Percentiles rank a stretch among this genome's conserved stretches.
These are phyloP conservation scores for Congeria kusceri DNA, from an alignment of 2,888 invertebrate species.

Conservation along the genomic window DNA sequence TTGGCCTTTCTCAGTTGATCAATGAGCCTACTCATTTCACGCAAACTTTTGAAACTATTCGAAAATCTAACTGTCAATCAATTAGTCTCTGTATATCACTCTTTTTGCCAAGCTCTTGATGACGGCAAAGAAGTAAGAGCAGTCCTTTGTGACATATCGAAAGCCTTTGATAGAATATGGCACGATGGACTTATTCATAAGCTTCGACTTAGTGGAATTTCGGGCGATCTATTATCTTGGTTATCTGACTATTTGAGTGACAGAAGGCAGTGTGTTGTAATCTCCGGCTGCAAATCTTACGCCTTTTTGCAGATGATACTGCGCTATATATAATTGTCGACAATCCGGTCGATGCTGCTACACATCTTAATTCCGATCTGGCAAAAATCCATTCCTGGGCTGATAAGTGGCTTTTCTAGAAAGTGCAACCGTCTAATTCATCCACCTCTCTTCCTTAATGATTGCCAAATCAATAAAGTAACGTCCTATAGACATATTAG, in stretches of 20 bases:
- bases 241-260: neutral
- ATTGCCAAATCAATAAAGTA: constrained; percentile 4
- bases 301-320: constrained; percentile 22
- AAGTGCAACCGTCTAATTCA: constrained; percentile 7
- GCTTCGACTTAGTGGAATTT: neutral
- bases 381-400: constrained; percentile 8
- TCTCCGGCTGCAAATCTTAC: neutral
- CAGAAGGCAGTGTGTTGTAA: neutral
- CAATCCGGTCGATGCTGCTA: constrained; percentile 11
- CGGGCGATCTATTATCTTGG: neutral
- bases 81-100: too few species aligned
- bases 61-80: too few species aligned
- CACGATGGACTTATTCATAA: constrained; percentile 1
- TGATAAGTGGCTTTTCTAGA: constrained; percentile 12
- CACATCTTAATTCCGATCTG: constrained; percentile 1
- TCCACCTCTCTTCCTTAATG: constrained; percentile 10
- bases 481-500: constrained; percentile 26
- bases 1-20: too few species aligned
- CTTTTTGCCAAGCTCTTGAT: too few species aligned
- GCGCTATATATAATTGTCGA: constrained; percentile 16
- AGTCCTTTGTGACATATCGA: too few species aligned
- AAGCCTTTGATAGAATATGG: too few species aligned
- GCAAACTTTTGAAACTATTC: too few species aligned
- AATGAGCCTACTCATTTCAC: too few species aligned
- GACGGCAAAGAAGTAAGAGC: too few species aligned